Conservation (phyloP, 2,113 vertebrate genomes). For the Pionites leucogaster region DNA sequence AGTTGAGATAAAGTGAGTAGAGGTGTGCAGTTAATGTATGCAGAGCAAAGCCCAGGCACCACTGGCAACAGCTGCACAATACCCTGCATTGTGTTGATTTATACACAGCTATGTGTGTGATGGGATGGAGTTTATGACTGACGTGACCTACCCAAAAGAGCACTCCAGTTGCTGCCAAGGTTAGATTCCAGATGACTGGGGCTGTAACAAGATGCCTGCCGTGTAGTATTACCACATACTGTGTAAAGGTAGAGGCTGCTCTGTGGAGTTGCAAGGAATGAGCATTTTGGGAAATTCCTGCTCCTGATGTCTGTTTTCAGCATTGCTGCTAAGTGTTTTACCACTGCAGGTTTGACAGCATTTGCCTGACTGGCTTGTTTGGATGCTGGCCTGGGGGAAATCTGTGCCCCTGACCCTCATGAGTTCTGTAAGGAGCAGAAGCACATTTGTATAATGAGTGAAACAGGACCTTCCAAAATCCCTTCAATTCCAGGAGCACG, state of each 20-base stretch:
- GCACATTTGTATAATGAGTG: background rate
- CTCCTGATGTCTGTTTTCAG: background rate
- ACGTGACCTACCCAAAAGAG: background rate
- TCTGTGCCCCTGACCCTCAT: background rate
- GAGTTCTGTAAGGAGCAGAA: background rate
- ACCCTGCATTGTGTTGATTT: background rate
- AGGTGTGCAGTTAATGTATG: background rate
- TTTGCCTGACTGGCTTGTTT: background rate
- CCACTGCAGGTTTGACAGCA: background rate
- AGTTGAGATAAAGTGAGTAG: background rate
- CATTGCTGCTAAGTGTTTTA: background rate
- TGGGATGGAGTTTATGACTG: background rate
- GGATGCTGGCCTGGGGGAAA: background rate
- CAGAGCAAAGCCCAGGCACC: background rate
- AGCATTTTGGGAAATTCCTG: background rate
- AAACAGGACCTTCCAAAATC: background rate
- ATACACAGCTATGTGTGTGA: background rate
- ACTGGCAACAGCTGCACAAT: background rate
- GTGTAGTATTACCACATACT: background rate
- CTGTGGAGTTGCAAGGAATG: background rate
- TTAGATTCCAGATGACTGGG: background rate
- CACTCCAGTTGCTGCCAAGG: background rate
- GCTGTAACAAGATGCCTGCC: background rate
- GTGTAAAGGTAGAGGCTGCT: background rate
- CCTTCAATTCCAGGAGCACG: rapidly evolving